A percentile compares a stretch with the other conserved stretches of the same genome.
These are phyloP conservation scores for Onychostruthus taczanowskii DNA, from an alignment of 2,113 vertebrate genomes.

Conservation along the genomic window DNA sequence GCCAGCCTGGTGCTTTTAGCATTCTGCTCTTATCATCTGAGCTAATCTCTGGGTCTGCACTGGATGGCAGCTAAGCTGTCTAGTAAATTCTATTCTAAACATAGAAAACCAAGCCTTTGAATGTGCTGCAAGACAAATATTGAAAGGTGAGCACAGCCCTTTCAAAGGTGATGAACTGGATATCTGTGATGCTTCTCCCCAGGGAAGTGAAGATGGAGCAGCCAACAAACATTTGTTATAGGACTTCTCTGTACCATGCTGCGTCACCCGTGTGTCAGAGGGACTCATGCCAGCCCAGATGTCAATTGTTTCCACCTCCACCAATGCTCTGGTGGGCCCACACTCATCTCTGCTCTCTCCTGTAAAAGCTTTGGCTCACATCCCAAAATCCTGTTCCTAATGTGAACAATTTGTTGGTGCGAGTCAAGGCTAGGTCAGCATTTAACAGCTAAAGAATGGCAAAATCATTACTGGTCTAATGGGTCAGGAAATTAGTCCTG, in stretches of 20 bases:
- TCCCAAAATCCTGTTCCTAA: not conserved
- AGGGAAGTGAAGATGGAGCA: not conserved
- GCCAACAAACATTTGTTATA: not conserved
- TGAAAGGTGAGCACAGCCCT: not conserved
- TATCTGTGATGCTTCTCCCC: not conserved
- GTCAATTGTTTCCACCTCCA: not conserved
- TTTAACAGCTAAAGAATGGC: not conserved
- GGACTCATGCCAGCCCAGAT: not conserved
- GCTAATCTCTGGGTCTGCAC: not conserved
- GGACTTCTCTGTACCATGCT: not conserved
- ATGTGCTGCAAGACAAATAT: not conserved
- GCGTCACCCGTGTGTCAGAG: not conserved
- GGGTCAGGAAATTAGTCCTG: slow-evolving; percentile 8
- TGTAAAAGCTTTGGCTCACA: not conserved
- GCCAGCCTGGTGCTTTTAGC: not conserved
- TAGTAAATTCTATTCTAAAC: not conserved
- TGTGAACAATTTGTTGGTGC: not conserved
- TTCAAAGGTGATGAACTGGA: not conserved
- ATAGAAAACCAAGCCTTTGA: not conserved
- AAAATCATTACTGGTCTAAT: slow-evolving; percentile 7
- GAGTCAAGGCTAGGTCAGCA: not conserved
- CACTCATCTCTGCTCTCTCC: not conserved
- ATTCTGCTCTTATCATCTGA: fast-evolving
- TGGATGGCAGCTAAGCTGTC: not conserved
- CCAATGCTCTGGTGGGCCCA: not conserved